These are phyloP conservation scores for Betta splendens DNA, from an alignment of 2,797 vertebrate genomes.

Conservation along the genomic window DNA sequence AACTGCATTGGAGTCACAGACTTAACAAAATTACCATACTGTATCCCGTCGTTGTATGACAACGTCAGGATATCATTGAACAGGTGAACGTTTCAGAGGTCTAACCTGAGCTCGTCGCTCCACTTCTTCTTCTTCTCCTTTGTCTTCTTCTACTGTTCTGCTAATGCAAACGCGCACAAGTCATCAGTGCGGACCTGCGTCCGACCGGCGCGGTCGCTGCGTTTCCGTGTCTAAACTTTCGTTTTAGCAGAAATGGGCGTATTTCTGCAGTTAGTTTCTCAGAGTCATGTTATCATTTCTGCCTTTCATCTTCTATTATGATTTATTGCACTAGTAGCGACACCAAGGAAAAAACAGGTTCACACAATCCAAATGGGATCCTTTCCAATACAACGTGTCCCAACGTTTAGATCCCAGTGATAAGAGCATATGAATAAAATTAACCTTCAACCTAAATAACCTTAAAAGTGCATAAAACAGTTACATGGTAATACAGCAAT, in stretches of 20 bases:
- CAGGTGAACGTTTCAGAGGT: rapidly evolving
- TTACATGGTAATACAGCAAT: too few species aligned
- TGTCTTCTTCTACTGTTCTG: not conserved
- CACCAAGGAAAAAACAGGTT: too few species aligned
- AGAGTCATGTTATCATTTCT: too few species aligned
- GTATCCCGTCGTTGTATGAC: constrained; percentile 1
- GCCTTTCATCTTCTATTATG: too few species aligned
- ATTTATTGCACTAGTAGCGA: too few species aligned
- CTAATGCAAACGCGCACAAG: rapidly evolving
- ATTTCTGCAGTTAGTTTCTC: not conserved
- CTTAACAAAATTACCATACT: not conserved
- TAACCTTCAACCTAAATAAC: too few species aligned
- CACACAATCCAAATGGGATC: too few species aligned
- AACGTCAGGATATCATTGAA: not conserved
- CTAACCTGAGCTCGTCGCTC: constrained; percentile 3
- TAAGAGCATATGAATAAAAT: too few species aligned
- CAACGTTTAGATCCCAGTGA: too few species aligned
- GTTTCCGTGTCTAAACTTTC: constrained; percentile 73
- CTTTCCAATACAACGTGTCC: too few species aligned
- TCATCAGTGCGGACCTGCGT: not conserved
- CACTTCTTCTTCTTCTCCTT: not conserved
- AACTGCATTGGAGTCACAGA: not conserved
- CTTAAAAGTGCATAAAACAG: too few species aligned
- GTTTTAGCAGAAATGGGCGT: constrained; percentile 74
- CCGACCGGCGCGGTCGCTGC: not conserved